Base-by-base conservation (phyloP, 2,888 invertebrate genomes). In the Lissonota sp. region DNA sequence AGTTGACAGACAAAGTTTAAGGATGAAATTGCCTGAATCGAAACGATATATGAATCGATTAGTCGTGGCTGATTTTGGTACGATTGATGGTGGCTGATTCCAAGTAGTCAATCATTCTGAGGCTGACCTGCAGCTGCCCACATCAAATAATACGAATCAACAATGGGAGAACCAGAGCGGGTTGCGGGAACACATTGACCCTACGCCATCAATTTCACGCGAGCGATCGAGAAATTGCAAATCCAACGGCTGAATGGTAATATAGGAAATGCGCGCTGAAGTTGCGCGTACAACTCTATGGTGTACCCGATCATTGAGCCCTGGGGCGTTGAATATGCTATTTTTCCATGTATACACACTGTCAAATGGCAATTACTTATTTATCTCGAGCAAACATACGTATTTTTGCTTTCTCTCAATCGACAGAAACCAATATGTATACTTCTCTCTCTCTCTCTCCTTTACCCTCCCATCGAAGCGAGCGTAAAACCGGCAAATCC, bases 311-410 rank as follows among this genome's bases (percentile, higher is more conserved):
- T 1, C 53, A 12, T 14, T 6, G 5, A 26, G 8, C 8, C 44
- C 46, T 42, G 12, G 5, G 49, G 63, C 57, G 58, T 60, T 66
- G 44, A 71, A 60, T 66, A 44, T 53, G 44, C 42, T 49, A 42
- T 64, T 70, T 57, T 77, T 8, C 39, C 16, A 37, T 37, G 12
- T 14, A 49, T n/a, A 49, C 63, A 26, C 0, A 37, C 44, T 49
- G 10, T 58, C 26, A 16, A 77, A 63, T 70, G 37, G 14, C 79
- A 51, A 79, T 73, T 63, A 73, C 62, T 57, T 69, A 79, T 79
- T 79, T 63, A 49, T 73, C 73, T 69, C 37, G 49, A 53, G 5
- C 42, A 62, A 79, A 69, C 40, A 63, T 10, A 69, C 57, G 44
- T n/a, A 37, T 44, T 6, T 1, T 12, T 14, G 53, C n/a, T 53